These are phyloP conservation scores for Esox niger DNA, from an alignment of 2,113 vertebrate species.

Conservation along the genomic window DNA sequence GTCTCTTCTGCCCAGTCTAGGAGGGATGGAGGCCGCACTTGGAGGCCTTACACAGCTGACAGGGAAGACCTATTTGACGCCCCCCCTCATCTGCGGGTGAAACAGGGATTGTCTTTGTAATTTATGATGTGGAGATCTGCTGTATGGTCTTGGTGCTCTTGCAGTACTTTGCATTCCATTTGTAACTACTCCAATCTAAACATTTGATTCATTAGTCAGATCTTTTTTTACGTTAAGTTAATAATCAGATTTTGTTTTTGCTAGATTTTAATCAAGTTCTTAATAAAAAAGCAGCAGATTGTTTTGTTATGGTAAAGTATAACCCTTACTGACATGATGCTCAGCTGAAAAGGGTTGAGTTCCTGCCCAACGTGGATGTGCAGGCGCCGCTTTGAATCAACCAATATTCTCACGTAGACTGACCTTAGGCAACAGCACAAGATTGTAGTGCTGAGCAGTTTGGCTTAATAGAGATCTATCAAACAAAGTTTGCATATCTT, in stretches of 20 bases:
- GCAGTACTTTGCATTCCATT: constrained; percentile 71
- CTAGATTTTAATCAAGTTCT: constrained; percentile 55
- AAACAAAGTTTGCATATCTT: no score
- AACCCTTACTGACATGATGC: neutral
- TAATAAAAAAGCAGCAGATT: constrained; percentile 37
- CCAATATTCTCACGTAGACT: no score
- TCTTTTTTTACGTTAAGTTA: constrained; percentile 28
- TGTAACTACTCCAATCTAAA: constrained; percentile 44
- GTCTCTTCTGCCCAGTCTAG: constrained; percentile 26
- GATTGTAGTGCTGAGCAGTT: no score
- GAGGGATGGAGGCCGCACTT: constrained; percentile 33
- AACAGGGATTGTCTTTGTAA: constrained; percentile 56
- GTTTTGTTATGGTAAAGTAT: constrained; percentile 2
- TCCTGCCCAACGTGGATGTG: no score
- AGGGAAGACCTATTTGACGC: constrained; percentile 48
- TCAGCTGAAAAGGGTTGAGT: no score
- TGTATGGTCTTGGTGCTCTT: constrained; percentile 43
- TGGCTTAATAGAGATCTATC: no score
- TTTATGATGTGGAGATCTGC: constrained; percentile 37
- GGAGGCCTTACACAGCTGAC: constrained; percentile 47
- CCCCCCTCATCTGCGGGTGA: constrained; percentile 58
- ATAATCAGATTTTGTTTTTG: constrained; percentile 33
- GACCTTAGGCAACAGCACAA: no score
- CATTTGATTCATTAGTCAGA: constrained; percentile 39
- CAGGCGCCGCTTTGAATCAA: neutral